Evolutionary conservation across 2,797 vertebrate species (phyloP).

Genomic region (Parauchenoglanis punctatus): DNA sequence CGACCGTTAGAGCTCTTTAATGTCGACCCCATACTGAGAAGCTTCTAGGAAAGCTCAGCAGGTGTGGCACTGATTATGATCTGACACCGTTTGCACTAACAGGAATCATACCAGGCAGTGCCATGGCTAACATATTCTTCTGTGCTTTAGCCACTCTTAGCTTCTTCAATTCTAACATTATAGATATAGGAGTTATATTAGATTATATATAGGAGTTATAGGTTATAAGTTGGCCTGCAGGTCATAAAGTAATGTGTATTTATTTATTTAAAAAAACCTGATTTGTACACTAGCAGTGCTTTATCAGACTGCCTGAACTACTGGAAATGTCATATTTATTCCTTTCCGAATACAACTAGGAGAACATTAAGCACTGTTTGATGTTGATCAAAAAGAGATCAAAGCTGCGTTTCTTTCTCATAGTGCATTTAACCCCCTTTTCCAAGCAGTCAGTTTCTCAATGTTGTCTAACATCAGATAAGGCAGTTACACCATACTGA

Average conservation of each 20-base stretch:
- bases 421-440: constrained; percentile 31
- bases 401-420: constrained; percentile 31
- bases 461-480: constrained; percentile 47
- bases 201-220: too few relatives aligned
- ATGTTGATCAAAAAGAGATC: constrained; percentile 42
- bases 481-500: constrained; percentile 37
- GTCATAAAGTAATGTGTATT: not conserved
- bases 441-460: constrained; percentile 18
- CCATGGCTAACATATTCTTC: constrained; percentile 2
- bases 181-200: too few relatives aligned
- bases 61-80: constrained; percentile 73
- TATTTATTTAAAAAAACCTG: not conserved
- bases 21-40: constrained; percentile 67
- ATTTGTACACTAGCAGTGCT: not conserved
- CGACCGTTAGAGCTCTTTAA: constrained; percentile 69
- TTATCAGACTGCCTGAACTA: constrained; percentile 6
- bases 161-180: not conserved
- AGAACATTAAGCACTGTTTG: constrained; percentile 37
- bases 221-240: not conserved
- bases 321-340: constrained; percentile 14
- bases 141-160: constrained; percentile 1
- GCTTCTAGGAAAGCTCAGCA: constrained; percentile 73
- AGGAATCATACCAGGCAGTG: constrained; percentile 59
- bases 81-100: constrained; percentile 68
- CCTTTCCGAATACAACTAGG: constrained; percentile 7